Base-by-base conservation (phyloP, 2,888 invertebrate genomes). In the Drosophila leonis region DNA sequence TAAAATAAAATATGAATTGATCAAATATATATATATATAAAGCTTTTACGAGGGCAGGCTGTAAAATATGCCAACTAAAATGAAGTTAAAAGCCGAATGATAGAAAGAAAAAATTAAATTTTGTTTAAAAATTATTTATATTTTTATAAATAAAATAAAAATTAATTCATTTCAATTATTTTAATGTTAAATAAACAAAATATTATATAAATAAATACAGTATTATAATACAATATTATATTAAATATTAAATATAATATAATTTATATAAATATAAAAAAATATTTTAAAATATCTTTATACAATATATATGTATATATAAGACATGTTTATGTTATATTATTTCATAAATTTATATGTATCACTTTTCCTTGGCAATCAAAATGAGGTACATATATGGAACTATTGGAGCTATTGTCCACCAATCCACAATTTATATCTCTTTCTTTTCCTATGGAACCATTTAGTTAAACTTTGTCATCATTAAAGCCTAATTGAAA, bases 1-100 rank as follows among this genome's bases (percentile, higher is more conserved):
- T 52, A 15, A 5, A 35, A 52, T 52, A 52, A 52, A 24, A 49
- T 33, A 49, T 33, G 31, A 20, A 49, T 49, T 49, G 29, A 12
- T n/a, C 18, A 31, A 18, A 7, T 31, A 13, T 31, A 31, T 15
- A 37, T 15, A 15, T 8, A 31, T 27, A 46, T 15, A 27, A 15
- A n/a, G 27, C 1, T 29, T 48, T 5, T 15, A 10, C 29, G 29
- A 48, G 10, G 10, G 27, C 29, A 29, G 29, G 6, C 7, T 33
- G 7, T 13, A 31, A 33, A 18, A 12, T 48, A 20, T 10, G n/a
- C 0, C 2, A 31, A 18, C 12, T 20, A 12, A 18, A 2, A 10
- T 18, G 1, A 4, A 27, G 6, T 3, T 15, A 46, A 24, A 44
- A 44, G 12, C 1, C n/a, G n/a, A n/a, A n/a, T n/a, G n/a, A n/a